These are phyloP conservation scores for Anthophora plumipes DNA, from an alignment of 2,888 invertebrate species.

Conservation along the genomic window DNA sequence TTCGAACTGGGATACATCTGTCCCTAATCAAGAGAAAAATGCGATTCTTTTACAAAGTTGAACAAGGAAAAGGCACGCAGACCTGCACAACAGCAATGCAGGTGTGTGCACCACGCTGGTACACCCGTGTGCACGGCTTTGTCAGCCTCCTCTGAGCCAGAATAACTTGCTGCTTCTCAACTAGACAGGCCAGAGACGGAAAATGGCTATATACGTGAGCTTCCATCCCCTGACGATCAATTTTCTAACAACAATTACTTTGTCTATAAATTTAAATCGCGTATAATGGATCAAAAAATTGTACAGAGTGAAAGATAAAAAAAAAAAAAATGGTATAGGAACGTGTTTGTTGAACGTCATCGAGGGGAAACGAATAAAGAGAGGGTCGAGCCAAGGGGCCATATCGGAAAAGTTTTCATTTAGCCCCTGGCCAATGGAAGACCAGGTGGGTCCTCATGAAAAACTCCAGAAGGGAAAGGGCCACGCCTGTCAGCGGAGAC, in stretches of 20 bases:
- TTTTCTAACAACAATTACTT: neutral
- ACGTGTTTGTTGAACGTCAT: constrained; percentile 23
- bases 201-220: constrained; percentile 60
- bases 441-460: constrained; percentile 59
- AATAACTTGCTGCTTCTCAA: constrained; percentile 59
- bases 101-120: constrained; percentile 24
- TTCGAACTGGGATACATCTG: neutral
- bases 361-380: constrained; percentile 53
- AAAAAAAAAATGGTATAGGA: neutral
- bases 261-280: neutral
- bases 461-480: constrained; percentile 67
- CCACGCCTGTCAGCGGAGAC: constrained; percentile 58
- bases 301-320: neutral
- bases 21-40: constrained; percentile 19
- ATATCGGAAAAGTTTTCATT: constrained; percentile 69
- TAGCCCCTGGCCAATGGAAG: constrained; percentile 58
- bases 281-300: neutral
- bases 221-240: too few species aligned
- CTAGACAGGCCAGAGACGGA: constrained; percentile 74
- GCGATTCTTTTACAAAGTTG: constrained; percentile 21
- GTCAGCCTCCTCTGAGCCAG: constrained; percentile 52
- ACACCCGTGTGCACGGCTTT: constrained; percentile 6
- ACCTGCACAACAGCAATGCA: constrained; percentile 50
- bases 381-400: constrained; percentile 56
- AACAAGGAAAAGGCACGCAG: constrained; percentile 41